Percentiles rank a stretch among this genome's conserved stretches.
phyloP scores from a whole-genome alignment of 2,113 vertebrate genomes.

The Turdus rufiventris region DNA sequence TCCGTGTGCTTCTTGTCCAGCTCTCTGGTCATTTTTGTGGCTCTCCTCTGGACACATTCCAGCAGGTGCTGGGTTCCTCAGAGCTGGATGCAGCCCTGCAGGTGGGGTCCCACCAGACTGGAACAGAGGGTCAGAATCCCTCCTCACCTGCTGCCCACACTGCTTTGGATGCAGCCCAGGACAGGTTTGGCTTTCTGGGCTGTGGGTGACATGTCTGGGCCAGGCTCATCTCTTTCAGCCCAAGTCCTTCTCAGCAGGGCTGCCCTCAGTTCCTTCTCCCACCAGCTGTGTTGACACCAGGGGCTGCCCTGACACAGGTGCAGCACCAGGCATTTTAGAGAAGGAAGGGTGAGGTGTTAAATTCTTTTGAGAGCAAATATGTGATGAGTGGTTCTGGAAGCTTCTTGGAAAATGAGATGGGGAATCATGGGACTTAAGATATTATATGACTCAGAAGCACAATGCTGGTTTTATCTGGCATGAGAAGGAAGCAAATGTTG shows the following conservation, averaged over 20 bases:
- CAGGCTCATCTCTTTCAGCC: not conserved
- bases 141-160: rapidly evolving
- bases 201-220: rapidly evolving
- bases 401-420: not conserved
- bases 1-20: not conserved
- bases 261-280: not conserved
- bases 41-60: not conserved
- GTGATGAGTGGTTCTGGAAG: not conserved
- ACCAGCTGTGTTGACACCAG: not conserved
- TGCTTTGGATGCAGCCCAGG: not conserved
- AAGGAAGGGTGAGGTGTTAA: not conserved
- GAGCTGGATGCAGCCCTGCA: not conserved
- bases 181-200: not conserved
- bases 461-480: not conserved
- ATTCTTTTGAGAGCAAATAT: not conserved
- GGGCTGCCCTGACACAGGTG: not conserved
- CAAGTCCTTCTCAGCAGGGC: not conserved
- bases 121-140: not conserved
- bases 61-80: not conserved
- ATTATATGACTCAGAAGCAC: not conserved
- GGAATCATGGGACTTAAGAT: not conserved
- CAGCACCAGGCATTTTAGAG: not conserved
- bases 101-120: not conserved
- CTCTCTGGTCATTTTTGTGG: not conserved
- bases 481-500: not conserved